Conservation (phyloP, 2,888 invertebrate genomes). For the Lymantria dispar region DNA sequence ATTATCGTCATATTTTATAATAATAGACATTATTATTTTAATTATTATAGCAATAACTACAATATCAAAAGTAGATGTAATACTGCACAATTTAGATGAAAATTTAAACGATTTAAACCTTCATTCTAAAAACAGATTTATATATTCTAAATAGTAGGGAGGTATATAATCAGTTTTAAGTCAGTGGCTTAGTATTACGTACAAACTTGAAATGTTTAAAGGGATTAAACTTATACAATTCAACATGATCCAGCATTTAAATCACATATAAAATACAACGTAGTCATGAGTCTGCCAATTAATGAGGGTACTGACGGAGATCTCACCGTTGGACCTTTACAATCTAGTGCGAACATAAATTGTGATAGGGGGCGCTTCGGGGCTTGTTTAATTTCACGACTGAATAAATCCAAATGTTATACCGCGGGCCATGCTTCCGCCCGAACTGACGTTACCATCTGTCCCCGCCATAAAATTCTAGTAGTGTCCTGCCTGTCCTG, state of each 20-base stretch:
- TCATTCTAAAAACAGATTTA: too few relatives aligned
- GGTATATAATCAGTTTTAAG: too few relatives aligned
- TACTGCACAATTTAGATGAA: too few relatives aligned
- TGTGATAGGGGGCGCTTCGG: conserved; percentile 70
- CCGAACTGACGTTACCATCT: conserved; percentile 54
- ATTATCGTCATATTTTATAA: too few relatives aligned
- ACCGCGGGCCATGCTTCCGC: conserved; percentile 45
- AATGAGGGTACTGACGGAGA: conserved; percentile 62
- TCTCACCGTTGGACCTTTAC: conserved; percentile 61
- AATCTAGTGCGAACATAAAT: conserved; percentile 79
- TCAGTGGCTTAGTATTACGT: background rate
- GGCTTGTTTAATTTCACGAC: conserved; percentile 80
- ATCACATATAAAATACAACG: conserved; percentile 52
- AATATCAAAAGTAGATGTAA: too few relatives aligned
- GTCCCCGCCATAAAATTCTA: conserved; percentile 64
- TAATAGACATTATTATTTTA: too few relatives aligned
- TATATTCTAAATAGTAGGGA: too few relatives aligned
- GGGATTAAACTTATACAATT: conserved; percentile 10
- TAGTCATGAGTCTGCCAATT: conserved; percentile 58
- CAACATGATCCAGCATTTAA: conserved; percentile 31
- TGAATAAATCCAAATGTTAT: conserved; percentile 80
- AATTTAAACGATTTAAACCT: too few relatives aligned
- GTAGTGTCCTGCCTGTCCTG: conserved; percentile 33
- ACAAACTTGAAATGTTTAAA: conserved; percentile 11
- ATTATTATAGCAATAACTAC: too few relatives aligned